Base-by-base conservation (phyloP, 2,888 invertebrate genomes). In the Tetrapedia diversipes region DNA sequence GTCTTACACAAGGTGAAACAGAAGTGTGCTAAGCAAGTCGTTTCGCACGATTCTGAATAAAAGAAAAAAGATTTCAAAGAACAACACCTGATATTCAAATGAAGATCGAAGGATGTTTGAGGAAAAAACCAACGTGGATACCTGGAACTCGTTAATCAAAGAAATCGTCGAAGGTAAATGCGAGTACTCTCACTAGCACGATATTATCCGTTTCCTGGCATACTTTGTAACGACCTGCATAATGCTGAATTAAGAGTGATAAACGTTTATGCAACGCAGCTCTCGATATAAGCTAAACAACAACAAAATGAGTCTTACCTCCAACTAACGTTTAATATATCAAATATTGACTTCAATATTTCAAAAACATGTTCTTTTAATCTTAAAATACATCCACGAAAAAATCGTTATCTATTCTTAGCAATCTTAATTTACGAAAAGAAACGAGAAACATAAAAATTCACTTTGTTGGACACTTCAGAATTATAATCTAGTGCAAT, bases 141-240 rank as follows among this genome's bases (percentile, higher is more conserved):
- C 71, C 14, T 51, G 67, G 67, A 67, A 66, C 43, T 57, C 51
- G 19, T 71, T 67, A 45, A 57, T 71, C 71, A 53, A 71, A 67
- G 59, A 71, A 71, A 71, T 34, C 66, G n/a, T 27, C 59, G 67
- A 71, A 71, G 71, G 71, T 53, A 34, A 71, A 37, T 51, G 22
- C 51, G 32, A 59, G 65, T 57, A 57, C 66, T 71, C 51, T 64
- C 41, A 51, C 71, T 27, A 16, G 22, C 22, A 22, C 51, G 29
- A 22, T n/a, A 27, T 51, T 57, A n/a, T 27, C 34, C 14, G 37
- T 56, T 70, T 64, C 56, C 56, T 41, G 47, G 22, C 70, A 19
- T 7, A 32, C 29, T 54, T 24, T 16, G 16, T 27, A 37, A 22
- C 32, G 6, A 16, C 34, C 24, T n/a, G 34, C 45, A 19, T 37